Evolutionary conservation across 2,113 vertebrate genomes (phyloP).

Genomic region (Myotis davidii): DNA sequence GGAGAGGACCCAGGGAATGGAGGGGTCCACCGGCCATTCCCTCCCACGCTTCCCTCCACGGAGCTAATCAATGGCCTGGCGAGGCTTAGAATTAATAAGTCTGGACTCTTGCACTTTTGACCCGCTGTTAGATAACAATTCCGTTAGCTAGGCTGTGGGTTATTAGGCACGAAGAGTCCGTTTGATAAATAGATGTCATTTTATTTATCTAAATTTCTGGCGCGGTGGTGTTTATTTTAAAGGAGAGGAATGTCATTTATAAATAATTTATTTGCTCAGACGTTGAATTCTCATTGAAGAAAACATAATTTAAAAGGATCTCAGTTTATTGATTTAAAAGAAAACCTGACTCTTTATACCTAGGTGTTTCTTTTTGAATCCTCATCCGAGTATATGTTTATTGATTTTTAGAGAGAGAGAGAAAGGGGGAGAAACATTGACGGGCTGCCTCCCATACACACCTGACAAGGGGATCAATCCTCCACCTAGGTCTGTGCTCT

Average conservation of each 20-base stretch:
- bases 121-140: conserved; percentile 72
- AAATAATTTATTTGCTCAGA: conserved; percentile 75
- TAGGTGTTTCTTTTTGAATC: neutral
- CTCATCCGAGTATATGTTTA: neutral
- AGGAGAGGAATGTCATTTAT: conserved; percentile 75
- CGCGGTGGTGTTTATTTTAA: conserved; percentile 72
- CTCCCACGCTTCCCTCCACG: neutral
- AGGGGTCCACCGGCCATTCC: neutral
- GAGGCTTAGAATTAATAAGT: conserved; percentile 70
- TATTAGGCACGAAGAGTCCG: conserved; percentile 55
- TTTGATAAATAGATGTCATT: conserved; percentile 74
- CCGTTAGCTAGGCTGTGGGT: conserved; percentile 43
- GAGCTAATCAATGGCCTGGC: conserved; percentile 69
- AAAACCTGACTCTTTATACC: neutral
- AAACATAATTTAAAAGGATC: neutral
- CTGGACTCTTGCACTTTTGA: conserved; percentile 78
- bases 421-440: neutral
- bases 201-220: conserved; percentile 79
- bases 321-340: neutral
- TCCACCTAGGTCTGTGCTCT: neutral
- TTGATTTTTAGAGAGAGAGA: neutral
- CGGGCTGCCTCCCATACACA: neutral
- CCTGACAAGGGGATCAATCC: neutral
- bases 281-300: neutral
- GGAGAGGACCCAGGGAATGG: neutral